A percentile compares a stretch with the other conserved stretches of the same genome.
Evolutionary conservation across 2,113 vertebrate species (phyloP).

Genomic region (Willisornis vidua): DNA sequence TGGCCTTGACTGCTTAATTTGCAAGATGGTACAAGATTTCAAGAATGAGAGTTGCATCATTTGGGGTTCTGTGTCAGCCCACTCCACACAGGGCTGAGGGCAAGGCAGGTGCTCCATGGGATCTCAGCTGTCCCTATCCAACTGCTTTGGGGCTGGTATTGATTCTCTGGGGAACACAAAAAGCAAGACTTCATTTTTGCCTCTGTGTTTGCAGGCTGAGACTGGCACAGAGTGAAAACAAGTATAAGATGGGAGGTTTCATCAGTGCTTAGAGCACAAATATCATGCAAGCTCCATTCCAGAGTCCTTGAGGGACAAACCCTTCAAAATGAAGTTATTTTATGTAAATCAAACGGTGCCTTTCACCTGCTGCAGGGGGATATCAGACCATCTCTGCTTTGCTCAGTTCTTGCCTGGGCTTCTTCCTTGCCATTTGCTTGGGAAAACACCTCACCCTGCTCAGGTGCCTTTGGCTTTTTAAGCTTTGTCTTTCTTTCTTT

Average conservation of each 20-base stretch:
- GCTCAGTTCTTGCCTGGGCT: neutral
- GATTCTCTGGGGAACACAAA: neutral
- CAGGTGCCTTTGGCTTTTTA: neutral
- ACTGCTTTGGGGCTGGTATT: neutral
- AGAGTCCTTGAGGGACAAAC: neutral
- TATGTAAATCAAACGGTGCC: neutral
- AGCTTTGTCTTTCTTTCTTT: neutral
- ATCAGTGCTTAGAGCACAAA: neutral
- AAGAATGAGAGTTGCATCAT: constrained; percentile 10
- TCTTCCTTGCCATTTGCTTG: neutral
- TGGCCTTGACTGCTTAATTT: constrained; percentile 7
- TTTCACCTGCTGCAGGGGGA: neutral
- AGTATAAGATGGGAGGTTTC: neutral
- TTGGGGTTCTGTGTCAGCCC: neutral
- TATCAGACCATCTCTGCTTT: neutral
- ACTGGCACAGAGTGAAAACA: neutral
- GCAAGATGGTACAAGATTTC: constrained; percentile 24
- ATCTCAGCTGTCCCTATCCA: neutral
- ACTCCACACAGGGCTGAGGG: neutral
- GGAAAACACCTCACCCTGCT: neutral
- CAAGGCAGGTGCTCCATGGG: neutral
- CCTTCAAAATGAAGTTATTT: neutral
- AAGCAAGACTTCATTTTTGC: neutral
- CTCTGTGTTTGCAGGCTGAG: neutral
- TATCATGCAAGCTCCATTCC: neutral